Evolutionary conservation across 2,888 invertebrate species (phyloP).

Genomic region (Drosophila kokeensis): DNA sequence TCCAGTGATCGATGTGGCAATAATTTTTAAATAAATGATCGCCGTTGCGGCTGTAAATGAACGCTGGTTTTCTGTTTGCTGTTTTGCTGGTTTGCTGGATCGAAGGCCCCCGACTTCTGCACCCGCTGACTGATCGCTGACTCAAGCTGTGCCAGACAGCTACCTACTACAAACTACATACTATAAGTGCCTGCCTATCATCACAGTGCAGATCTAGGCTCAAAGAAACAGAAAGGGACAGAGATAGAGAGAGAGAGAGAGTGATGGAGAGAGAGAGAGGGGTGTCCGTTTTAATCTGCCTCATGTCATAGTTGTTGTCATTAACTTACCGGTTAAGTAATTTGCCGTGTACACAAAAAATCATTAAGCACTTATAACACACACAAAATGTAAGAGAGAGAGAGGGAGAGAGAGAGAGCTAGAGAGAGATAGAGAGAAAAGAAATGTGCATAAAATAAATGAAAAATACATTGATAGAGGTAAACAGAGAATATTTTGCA

Average conservation of each 20-base stretch:
- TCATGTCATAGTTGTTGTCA: conserved; percentile 74
- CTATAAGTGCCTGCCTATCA: conserved; percentile 11
- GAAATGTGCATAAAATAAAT: conserved; percentile 33
- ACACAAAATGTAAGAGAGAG: not conserved
- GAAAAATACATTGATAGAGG: conserved; percentile 41
- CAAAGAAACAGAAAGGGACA: not conserved
- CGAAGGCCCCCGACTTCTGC: conserved; percentile 24
- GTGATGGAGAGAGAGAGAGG: not conserved
- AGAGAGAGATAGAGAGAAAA: not conserved
- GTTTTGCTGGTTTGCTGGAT: conserved; percentile 37
- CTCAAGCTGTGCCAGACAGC: conserved; percentile 51
- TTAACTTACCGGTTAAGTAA: conserved; percentile 73
- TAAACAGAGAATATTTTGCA: conserved; percentile 53
- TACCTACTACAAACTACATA: conserved; percentile 19
- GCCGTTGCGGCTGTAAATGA: conserved; percentile 73
- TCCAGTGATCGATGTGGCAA: conserved; percentile 79
- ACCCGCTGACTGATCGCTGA: conserved; percentile 24
- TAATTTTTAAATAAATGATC: conserved; percentile 82
- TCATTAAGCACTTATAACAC: conserved; percentile 60
- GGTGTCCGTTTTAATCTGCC: conserved; percentile 16
- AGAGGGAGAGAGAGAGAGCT: not conserved
- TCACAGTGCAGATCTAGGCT: not conserved
- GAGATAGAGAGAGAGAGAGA: not conserved
- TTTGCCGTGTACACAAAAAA: conserved; percentile 71
- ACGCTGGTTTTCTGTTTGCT: conserved; percentile 33